Evolutionary conservation across 35 echinoderm and acorn worm genomes (phyloP).

Genomic region (Lytechinus pictus): DNA sequence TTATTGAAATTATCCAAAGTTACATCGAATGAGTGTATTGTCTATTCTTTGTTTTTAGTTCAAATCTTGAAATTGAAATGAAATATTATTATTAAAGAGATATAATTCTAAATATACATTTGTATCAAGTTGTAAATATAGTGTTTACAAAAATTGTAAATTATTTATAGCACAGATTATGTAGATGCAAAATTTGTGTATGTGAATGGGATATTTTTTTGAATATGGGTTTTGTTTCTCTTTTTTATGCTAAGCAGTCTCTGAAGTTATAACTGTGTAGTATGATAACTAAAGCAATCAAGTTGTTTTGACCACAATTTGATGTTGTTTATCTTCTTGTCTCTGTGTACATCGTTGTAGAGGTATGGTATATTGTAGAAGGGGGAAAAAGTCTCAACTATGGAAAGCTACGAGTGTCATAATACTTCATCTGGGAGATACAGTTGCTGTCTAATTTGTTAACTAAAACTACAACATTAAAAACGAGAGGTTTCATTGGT

Average conservation of each 20-base stretch:
- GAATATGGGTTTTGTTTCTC: background rate
- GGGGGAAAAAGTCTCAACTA: no score
- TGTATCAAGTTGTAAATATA: conserved; percentile 4
- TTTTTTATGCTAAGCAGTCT: background rate
- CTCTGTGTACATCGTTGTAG: background rate
- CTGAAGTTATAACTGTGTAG: background rate
- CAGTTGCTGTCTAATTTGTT: no score
- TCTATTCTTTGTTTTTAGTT: background rate
- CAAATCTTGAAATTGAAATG: background rate
- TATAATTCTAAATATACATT: background rate
- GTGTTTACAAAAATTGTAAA: conserved; percentile 4
- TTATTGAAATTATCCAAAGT: background rate
- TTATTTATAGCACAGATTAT: conserved; percentile 6
- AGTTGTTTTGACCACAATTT: background rate
- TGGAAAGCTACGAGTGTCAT: no score
- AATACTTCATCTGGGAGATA: no score
- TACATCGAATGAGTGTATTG: background rate
- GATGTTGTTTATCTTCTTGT: background rate
- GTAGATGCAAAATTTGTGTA: background rate
- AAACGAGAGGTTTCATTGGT: no score
- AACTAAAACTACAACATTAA: no score
- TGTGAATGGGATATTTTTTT: background rate
- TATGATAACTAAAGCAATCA: background rate
- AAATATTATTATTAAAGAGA: conserved; percentile 19
- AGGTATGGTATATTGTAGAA: no score